Evolutionary conservation across 2,888 invertebrate genomes (phyloP).

Genomic region (Tubulanus polymorphus): DNA sequence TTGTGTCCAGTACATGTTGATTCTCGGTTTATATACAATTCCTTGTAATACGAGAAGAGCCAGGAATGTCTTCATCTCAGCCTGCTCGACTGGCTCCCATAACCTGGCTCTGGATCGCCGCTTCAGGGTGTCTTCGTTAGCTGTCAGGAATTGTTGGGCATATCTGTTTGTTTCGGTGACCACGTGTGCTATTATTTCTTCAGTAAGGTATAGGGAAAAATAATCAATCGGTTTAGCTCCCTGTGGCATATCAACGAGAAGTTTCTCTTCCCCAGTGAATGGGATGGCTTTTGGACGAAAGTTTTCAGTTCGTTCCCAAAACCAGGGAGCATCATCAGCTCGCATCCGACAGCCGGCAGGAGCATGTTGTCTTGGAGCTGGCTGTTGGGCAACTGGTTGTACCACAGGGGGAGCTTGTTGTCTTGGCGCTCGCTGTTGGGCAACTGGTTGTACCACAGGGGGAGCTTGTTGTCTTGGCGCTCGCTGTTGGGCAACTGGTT

Average conservation of each 20-base stretch:
- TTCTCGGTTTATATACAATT: background rate
- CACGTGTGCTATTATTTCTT: background rate
- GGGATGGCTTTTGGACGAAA: too few relatives aligned
- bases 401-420: too few relatives aligned
- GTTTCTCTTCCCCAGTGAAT: background rate
- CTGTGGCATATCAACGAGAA: background rate
- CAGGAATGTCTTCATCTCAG: slow-evolving; percentile 1
- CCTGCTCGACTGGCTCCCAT: background rate
- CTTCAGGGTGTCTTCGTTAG: background rate
- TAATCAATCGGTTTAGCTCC: background rate
- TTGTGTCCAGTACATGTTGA: background rate
- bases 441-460: too few relatives aligned
- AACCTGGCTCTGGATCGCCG: background rate
- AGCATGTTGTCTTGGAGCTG: too few relatives aligned
- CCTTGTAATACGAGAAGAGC: background rate
- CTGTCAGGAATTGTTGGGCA: background rate
- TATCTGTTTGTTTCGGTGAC: background rate
- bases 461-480: too few relatives aligned
- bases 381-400: too few relatives aligned
- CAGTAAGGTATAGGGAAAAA: background rate
- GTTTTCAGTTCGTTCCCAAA: too few relatives aligned
- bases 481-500: too few relatives aligned
- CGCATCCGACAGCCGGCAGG: too few relatives aligned
- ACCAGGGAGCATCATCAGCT: too few relatives aligned
- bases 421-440: too few relatives aligned